These are phyloP conservation scores for Himalopsyche japonica DNA, from an alignment of 2,888 invertebrate species.

Conservation along the genomic window DNA sequence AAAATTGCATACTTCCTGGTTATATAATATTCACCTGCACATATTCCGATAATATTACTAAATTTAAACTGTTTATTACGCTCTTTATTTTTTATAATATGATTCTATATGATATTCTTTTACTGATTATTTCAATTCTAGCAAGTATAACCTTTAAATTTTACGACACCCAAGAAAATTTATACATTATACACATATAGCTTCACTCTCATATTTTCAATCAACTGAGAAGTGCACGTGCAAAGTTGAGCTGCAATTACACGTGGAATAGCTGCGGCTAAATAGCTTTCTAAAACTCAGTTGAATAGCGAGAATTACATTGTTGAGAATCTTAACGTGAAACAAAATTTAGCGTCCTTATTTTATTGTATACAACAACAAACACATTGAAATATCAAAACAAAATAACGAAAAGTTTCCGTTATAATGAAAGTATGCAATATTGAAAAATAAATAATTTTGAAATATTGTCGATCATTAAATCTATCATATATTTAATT, in stretches of 20 bases:
- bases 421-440: too few species aligned
- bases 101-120: too few species aligned
- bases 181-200: neutral
- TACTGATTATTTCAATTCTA: too few species aligned
- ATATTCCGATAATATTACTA: too few species aligned
- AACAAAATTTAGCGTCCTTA: neutral
- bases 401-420: too few species aligned
- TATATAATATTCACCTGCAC: neutral
- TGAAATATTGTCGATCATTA: too few species aligned
- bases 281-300: neutral
- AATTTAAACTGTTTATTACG: too few species aligned
- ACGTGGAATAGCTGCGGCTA: constrained; percentile 12
- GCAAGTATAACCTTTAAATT: too few species aligned
- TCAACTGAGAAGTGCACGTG: neutral
- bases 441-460: too few species aligned
- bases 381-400: neutral
- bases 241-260: constrained; percentile 18
- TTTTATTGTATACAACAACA: neutral
- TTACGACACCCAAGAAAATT: too few species aligned
- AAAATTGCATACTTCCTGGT: neutral
- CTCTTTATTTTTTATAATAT: too few species aligned
- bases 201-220: neutral
- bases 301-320: neutral
- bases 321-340: neutral
- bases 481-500: too few species aligned